Conservation (phyloP, 1,140 invertebrate species). For the Drosophila sucinea region DNA sequence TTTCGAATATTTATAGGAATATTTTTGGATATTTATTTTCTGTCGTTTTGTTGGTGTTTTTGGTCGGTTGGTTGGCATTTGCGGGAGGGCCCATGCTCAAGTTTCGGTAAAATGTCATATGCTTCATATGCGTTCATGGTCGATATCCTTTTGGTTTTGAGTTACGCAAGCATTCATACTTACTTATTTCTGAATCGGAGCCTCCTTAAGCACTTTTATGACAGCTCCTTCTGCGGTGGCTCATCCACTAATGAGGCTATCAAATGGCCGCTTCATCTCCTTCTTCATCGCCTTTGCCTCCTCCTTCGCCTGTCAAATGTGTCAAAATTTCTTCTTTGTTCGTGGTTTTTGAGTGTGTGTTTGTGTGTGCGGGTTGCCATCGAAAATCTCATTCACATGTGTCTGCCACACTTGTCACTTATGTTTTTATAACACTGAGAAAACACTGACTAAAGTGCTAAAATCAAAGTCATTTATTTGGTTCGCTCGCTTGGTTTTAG, state of each 20-base stretch:
- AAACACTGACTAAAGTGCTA: conserved; percentile 63
- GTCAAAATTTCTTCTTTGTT: conserved; percentile 71
- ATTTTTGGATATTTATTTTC: conserved; percentile 32
- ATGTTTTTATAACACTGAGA: conserved; percentile 68
- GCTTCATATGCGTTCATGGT: conserved; percentile 60
- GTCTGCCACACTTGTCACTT: conserved; percentile 78
- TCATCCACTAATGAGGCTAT: conserved; percentile 77
- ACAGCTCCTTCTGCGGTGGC: conserved; percentile 57
- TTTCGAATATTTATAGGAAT: conserved; percentile 54
- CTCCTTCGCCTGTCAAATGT: conserved; percentile 65
- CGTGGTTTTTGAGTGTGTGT: conserved; percentile 26
- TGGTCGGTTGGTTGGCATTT: conserved; percentile 17
- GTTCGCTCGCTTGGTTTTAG: conserved; percentile 47
- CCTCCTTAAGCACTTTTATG: conserved; percentile 67
- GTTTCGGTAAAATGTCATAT: conserved; percentile 44
- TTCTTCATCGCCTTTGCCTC: conserved; percentile 28
- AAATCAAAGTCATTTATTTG: conserved; percentile 78
- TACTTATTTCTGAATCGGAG: conserved; percentile 38
- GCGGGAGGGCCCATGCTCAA: conserved; percentile 33
- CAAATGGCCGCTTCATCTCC: conserved; percentile 71
- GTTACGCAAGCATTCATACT: conserved; percentile 60
- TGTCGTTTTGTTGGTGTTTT: background rate
- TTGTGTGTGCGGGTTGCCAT: conserved; percentile 24
- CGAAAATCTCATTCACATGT: conserved; percentile 56
- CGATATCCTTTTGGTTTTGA: conserved; percentile 78